Conservation (phyloP, 30 jellyfish, hydroid and myxozoan species). For the Turritopsis dohrnii region DNA sequence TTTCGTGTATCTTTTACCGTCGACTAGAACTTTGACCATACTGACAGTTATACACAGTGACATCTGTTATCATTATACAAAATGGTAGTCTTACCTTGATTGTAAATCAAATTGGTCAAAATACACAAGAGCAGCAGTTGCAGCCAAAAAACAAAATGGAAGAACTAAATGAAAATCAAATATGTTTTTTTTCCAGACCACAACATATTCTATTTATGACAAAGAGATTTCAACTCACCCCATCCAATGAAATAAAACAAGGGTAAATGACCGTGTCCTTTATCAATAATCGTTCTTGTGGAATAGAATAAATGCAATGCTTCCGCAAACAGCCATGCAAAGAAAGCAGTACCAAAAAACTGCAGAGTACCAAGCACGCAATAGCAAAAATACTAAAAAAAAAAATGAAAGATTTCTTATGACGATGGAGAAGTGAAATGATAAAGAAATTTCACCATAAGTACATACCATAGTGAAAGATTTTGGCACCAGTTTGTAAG, state of each 20-base stretch:
- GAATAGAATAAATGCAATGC: constrained; percentile 75
- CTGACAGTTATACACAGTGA: too few relatives aligned
- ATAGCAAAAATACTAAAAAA: constrained; percentile 73
- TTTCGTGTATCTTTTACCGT: too few relatives aligned
- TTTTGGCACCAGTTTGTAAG: constrained; percentile 51
- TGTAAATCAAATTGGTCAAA: constrained; percentile 45
- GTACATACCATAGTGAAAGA: constrained; percentile 51
- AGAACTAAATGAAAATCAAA: constrained; percentile 37
- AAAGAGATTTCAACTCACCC: constrained; percentile 62
- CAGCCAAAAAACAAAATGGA: constrained; percentile 57
- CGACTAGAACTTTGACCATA: too few relatives aligned
- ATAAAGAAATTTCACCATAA: too few relatives aligned
- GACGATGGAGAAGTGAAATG: neutral
- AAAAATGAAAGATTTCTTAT: neutral
- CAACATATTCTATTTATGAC: neutral
- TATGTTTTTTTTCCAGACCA: neutral
- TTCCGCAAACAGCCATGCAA: constrained; percentile 89
- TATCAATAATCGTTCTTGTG: constrained; percentile 76
- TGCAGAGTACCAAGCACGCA: constrained; percentile 72
- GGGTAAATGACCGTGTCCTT: constrained; percentile 73
- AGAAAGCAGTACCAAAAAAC: constrained; percentile 73
- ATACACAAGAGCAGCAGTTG: constrained; percentile 42
- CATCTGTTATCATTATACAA: too few relatives aligned
- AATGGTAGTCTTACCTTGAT: constrained; percentile 78
- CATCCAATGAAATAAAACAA: constrained; percentile 85